phyloP scores from a whole-genome alignment of 2,888 invertebrate species.

The Seira musarum region DNA sequence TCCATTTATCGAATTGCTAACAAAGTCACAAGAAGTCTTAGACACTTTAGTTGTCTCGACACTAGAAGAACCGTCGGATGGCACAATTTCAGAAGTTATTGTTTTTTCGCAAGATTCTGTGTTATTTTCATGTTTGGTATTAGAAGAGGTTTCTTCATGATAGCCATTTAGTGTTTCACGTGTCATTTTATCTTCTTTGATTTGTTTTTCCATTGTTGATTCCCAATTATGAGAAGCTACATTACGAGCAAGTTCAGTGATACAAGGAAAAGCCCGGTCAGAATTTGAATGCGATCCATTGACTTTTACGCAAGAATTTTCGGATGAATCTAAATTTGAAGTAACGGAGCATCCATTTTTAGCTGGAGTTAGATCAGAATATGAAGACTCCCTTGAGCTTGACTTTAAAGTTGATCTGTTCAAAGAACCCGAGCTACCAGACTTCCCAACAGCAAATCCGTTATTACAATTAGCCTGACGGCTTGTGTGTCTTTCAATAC shows the following conservation, averaged over 20 bases:
- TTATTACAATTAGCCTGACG: neutral
- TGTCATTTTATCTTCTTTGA: neutral
- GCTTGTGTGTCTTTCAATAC: slow-evolving; percentile 57
- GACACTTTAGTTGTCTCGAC: too few species aligned
- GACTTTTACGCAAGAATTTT: neutral
- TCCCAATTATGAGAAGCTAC: slow-evolving; percentile 69
- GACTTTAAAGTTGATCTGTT: slow-evolving; percentile 11
- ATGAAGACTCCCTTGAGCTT: slow-evolving; percentile 44
- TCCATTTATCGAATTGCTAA: too few species aligned
- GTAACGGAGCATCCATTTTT: slow-evolving; percentile 14
- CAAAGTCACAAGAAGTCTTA: too few species aligned
- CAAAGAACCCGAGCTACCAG: neutral
- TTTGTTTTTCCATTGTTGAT: neutral
- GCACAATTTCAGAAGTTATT: neutral
- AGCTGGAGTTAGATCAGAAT: slow-evolving; percentile 3
- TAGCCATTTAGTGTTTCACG: neutral
- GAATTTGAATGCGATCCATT: neutral
- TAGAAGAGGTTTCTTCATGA: neutral
- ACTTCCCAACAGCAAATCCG: neutral
- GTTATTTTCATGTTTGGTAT: neutral
- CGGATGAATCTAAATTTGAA: neutral
- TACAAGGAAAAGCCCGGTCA: slow-evolving; percentile 47
- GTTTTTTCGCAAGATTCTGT: neutral
- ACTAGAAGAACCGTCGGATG: neutral
- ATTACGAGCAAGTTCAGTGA: slow-evolving; percentile 68